phyloP scores from a whole-genome alignment of 2,797 vertebrate species.

The Chrysocyon brachyurus region DNA sequence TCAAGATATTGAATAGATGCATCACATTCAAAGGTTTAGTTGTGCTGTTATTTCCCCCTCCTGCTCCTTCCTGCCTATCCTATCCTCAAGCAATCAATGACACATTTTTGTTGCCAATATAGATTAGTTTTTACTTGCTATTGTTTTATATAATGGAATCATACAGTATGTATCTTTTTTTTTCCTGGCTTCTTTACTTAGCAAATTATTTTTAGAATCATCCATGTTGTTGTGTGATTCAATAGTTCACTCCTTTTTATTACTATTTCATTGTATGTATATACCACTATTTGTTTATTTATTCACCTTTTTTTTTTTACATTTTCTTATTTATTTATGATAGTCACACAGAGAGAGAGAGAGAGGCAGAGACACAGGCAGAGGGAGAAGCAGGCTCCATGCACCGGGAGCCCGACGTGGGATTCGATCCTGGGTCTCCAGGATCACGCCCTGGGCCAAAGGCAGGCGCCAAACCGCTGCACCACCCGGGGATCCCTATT shows the following conservation, averaged over 20 bases:
- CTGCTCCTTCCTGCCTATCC: neutral
- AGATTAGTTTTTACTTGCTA: neutral
- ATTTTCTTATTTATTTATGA: too few species aligned
- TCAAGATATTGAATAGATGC: neutral
- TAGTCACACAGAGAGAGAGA: too few species aligned
- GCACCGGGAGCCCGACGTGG: too few species aligned
- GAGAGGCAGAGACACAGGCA: too few species aligned
- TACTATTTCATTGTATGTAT: neutral
- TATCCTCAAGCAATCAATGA: neutral
- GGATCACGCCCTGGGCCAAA: too few species aligned
- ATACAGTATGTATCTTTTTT: neutral
- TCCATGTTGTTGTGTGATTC: neutral
- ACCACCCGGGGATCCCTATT: neutral
- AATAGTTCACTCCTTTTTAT: neutral
- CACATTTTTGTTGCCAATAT: neutral
- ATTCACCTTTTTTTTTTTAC: neutral
- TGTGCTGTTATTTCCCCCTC: neutral
- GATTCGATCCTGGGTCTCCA: too few species aligned
- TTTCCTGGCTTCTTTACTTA: neutral
- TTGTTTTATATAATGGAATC: neutral
- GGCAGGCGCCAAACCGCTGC: too few species aligned
- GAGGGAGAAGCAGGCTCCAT: too few species aligned
- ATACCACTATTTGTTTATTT: neutral
- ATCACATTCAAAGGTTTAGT: neutral
- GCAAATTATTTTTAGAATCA: constrained; percentile 16